Percentiles rank a stretch among this genome's conserved stretches.
These are phyloP conservation scores for Peucedramus taeniatus DNA, from an alignment of 2,113 vertebrate genomes.

Conservation along the genomic window DNA sequence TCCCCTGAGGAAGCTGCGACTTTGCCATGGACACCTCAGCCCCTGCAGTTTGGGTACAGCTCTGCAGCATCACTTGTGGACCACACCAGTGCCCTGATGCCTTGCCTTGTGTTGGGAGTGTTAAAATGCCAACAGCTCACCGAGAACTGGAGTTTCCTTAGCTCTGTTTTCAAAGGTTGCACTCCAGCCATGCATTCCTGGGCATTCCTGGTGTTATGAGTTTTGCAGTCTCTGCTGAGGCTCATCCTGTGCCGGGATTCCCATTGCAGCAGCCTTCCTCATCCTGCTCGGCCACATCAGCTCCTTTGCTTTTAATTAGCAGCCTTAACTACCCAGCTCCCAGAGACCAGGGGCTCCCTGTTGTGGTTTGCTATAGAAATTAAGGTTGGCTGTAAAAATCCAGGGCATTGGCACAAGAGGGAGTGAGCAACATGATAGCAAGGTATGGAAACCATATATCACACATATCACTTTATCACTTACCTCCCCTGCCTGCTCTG, in stretches of 20 bases:
- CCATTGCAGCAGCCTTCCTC: neutral
- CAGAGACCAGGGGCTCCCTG: neutral
- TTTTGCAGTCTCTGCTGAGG: neutral
- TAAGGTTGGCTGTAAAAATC: neutral
- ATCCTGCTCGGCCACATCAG: neutral
- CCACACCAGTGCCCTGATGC: rapidly evolving
- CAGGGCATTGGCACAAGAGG: neutral
- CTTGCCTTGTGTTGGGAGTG: neutral
- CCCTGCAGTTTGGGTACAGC: rapidly evolving
- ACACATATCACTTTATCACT: too few species aligned
- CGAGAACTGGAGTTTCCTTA: neutral
- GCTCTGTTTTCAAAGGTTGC: neutral
- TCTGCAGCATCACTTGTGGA: neutral
- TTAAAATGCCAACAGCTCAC: neutral
- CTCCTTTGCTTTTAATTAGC: neutral
- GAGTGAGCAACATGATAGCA: neutral
- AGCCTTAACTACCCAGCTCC: neutral
- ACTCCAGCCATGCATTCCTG: rapidly evolving
- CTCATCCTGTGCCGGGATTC: neutral
- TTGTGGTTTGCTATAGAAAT: neutral
- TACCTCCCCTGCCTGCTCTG: neutral
- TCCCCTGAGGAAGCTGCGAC: neutral
- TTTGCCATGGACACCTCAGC: neutral
- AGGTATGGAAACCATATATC: neutral
- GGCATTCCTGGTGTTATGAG: rapidly evolving